Conservation (phyloP, 2,113 vertebrate genomes). For the Podarcis cretensis region DNA sequence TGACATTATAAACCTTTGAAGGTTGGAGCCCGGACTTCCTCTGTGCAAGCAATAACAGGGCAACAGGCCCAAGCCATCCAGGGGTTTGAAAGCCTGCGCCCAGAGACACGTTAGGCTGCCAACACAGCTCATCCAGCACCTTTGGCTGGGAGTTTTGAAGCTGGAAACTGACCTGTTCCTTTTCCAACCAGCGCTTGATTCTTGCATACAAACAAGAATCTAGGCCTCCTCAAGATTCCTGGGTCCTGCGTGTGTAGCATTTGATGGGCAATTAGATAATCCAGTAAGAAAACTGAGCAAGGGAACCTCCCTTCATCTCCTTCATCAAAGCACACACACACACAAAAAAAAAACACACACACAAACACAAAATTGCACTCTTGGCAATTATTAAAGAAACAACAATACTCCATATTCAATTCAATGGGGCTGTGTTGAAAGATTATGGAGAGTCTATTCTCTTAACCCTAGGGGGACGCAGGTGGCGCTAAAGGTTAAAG, state of each 20-base stretch:
- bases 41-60: background rate
- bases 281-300: background rate
- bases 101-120: background rate
- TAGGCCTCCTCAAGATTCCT: too few relatives aligned
- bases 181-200: too few relatives aligned
- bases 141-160: background rate
- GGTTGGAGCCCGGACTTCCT: background rate
- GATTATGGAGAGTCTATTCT: background rate
- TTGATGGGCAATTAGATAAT: background rate
- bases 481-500: too few relatives aligned
- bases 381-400: background rate
- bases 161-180: background rate
- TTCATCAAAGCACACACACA: background rate
- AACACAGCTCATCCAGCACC: too few relatives aligned
- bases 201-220: background rate
- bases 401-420: background rate
- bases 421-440: background rate
- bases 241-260: background rate
- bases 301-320: background rate
- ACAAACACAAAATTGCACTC: background rate
- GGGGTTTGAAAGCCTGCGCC: background rate
- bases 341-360: too few relatives aligned
- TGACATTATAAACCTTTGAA: background rate
- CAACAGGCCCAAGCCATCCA: background rate
- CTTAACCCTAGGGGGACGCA: too few relatives aligned